phyloP scores from a whole-genome alignment of 2,113 vertebrate species.

The Prunella fulvescens region DNA sequence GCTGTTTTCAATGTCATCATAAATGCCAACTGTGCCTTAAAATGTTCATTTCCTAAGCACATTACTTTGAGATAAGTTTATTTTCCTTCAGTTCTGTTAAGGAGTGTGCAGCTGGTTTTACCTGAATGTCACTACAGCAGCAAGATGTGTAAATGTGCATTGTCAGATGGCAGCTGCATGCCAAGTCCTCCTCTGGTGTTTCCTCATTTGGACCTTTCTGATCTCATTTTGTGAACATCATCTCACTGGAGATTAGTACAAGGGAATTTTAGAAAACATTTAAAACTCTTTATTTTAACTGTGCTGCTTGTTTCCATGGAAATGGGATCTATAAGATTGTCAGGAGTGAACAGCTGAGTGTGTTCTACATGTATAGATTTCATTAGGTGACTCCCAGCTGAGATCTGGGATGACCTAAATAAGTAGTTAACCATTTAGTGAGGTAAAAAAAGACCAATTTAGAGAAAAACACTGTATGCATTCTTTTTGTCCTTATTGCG shows the following conservation, averaged over 20 bases:
- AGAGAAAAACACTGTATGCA: neutral
- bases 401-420: neutral
- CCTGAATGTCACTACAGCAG: neutral
- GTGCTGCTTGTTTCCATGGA: slow-evolving; percentile 3
- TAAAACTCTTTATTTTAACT: neutral
- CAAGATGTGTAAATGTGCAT: neutral
- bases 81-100: neutral
- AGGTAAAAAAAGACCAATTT: neutral
- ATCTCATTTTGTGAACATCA: neutral
- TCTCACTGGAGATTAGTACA: neutral
- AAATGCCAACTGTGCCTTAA: neutral
- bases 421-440: neutral
- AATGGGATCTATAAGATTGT: neutral
- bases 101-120: neutral
- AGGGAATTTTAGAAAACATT: neutral
- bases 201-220: neutral
- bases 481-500: neutral
- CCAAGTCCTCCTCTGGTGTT: neutral
- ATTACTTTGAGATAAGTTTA: neutral
- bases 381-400: neutral
- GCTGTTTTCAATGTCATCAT: neutral
- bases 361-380: neutral
- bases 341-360: neutral
- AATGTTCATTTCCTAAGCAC: neutral
- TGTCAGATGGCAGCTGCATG: neutral